phyloP scores from a whole-genome alignment of 2,113 vertebrate genomes.

The Steatornis caripensis region DNA sequence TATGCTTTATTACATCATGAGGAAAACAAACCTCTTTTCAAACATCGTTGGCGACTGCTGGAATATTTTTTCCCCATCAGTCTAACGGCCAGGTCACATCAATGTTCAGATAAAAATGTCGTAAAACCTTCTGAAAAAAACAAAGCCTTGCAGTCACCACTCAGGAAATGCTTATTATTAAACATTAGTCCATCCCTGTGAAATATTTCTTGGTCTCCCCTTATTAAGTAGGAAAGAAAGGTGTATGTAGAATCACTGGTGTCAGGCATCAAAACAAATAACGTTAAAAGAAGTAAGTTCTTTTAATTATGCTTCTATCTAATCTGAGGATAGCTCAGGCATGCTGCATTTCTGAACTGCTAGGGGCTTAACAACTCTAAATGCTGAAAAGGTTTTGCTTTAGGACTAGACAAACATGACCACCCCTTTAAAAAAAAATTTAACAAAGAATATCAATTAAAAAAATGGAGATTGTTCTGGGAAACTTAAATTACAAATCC shows the following conservation, averaged over 20 bases:
- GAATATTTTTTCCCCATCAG: neutral
- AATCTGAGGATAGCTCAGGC: neutral
- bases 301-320: neutral
- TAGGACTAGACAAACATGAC: neutral
- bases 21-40: neutral
- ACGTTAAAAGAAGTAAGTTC: neutral
- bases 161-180: neutral
- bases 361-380: neutral
- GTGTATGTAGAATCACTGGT: neutral
- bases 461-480: slow-evolving; percentile 1
- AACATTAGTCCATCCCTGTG: neutral
- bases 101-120: neutral
- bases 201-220: neutral
- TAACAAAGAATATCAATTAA: slow-evolving; percentile 33
- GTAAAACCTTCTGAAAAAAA: neutral
- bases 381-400: neutral
- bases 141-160: neutral
- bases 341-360: neutral
- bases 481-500: slow-evolving; percentile 64
- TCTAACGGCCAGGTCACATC: neutral
- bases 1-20: neutral
- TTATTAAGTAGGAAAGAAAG: neutral
- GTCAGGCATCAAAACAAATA: neutral
- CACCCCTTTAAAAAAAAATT: neutral
- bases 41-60: neutral